phyloP scores from a whole-genome alignment of 1,140 invertebrate species.

The Drosophila pruinosa region DNA sequence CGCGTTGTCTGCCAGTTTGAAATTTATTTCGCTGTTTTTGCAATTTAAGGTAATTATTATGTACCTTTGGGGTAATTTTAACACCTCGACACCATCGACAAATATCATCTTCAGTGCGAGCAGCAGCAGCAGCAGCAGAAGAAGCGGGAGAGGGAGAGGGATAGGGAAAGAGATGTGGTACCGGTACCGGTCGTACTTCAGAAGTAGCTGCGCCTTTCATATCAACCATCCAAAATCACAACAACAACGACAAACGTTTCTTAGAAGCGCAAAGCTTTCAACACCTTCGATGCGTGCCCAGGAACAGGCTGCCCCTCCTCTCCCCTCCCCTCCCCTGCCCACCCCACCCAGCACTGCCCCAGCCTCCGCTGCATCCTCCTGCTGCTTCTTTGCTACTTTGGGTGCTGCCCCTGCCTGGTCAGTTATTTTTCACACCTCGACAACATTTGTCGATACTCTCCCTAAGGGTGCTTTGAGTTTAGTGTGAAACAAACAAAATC shows the following conservation, averaged over 20 bases:
- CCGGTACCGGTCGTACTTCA: slow-evolving; percentile 22
- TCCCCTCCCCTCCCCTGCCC: not conserved
- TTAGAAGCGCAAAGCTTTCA: slow-evolving; percentile 79
- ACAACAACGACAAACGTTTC: slow-evolving; percentile 69
- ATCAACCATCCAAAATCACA: slow-evolving; percentile 69
- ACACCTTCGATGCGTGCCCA: slow-evolving; percentile 75
- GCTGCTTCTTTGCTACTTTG: not conserved
- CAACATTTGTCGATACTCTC: slow-evolving; percentile 57
- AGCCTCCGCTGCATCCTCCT: not conserved
- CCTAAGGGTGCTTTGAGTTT: not conserved
- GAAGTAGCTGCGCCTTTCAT: slow-evolving; percentile 46
- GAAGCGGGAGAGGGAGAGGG: not conserved
- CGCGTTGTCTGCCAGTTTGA: slow-evolving; percentile 37
- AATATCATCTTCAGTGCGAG: slow-evolving; percentile 70
- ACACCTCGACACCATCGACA: slow-evolving; percentile 83
- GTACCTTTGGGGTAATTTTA: slow-evolving; percentile 83
- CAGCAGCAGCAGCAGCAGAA: too few relatives aligned
- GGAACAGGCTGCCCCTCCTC: slow-evolving; percentile 32
- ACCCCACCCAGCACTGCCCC: not conserved
- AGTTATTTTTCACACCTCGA: slow-evolving; percentile 83
- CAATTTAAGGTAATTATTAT: slow-evolving; percentile 83
- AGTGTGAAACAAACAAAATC: not conserved
- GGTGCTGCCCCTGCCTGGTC: slow-evolving; percentile 28
- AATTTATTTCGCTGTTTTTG: slow-evolving; percentile 82
- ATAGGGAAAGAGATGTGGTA: not conserved